Conservation (phyloP, 2,113 vertebrate species). For the Panurus biarmicus region DNA sequence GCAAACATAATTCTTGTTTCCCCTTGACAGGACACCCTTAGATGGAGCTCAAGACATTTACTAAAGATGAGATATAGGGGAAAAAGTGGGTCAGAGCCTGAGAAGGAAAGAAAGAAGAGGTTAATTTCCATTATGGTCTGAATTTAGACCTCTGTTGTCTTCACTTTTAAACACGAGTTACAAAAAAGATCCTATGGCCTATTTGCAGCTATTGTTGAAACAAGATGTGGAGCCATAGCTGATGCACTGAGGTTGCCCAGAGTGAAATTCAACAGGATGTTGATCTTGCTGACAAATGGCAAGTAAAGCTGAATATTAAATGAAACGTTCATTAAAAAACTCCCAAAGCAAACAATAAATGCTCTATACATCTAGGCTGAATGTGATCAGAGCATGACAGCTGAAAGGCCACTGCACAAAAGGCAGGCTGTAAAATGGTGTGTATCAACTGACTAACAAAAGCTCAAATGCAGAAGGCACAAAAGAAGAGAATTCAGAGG, state of each 20-base stretch:
- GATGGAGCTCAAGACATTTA: background rate
- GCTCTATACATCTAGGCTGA: background rate
- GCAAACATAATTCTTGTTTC: slow-evolving; percentile 24
- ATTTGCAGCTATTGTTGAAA: background rate
- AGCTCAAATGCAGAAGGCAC: background rate
- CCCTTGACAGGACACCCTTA: background rate
- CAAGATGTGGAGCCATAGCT: accelerated
- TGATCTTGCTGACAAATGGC: slow-evolving; percentile 3
- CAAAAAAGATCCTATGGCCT: background rate
- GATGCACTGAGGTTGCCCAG: background rate
- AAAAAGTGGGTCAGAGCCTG: background rate
- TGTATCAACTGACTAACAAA: background rate
- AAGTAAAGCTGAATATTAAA: slow-evolving; percentile 13
- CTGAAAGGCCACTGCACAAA: slow-evolving; percentile 39
- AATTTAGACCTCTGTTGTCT: background rate
- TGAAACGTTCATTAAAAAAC: background rate
- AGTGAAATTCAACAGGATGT: slow-evolving; percentile 8
- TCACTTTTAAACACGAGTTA: background rate
- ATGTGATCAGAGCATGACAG: slow-evolving; percentile 5
- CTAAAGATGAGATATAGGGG: background rate
- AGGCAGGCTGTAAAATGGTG: background rate
- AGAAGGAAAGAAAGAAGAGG: background rate
- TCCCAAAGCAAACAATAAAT: slow-evolving; percentile 5
- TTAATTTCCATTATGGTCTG: background rate
- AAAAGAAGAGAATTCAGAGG: background rate